Conservation (phyloP, 2,797 vertebrate genomes). For the Gymnocypris eckloni region DNA sequence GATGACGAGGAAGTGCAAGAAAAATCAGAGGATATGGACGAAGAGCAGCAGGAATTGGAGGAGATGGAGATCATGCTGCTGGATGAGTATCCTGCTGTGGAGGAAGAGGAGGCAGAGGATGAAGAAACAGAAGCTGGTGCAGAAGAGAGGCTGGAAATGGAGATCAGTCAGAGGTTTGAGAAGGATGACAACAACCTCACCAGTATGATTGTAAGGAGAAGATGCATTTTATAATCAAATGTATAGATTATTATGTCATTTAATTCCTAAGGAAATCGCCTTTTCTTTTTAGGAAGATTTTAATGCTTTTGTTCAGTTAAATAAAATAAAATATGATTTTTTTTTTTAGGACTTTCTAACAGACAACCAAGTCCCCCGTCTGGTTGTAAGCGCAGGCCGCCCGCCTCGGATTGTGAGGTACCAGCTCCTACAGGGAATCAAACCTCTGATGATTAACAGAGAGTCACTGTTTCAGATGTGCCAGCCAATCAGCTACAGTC, state of each 20-base stretch:
- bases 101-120: slow-evolving; percentile 77
- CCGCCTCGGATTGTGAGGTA: slow-evolving; percentile 76
- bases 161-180: slow-evolving; percentile 84
- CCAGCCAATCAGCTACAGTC: slow-evolving; percentile 76
- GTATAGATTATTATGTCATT: not conserved
- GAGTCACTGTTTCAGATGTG: slow-evolving; percentile 90
- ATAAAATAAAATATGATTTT: not conserved
- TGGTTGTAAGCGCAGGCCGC: slow-evolving; percentile 75
- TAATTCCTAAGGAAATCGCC: not conserved
- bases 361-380: slow-evolving; percentile 75
- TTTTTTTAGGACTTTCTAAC: slow-evolving; percentile 69
- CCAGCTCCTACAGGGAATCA: slow-evolving; percentile 78
- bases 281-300: not conserved
- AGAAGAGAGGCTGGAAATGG: slow-evolving; percentile 79
- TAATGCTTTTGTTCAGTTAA: not conserved
- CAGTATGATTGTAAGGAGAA: slow-evolving; percentile 77
- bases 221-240: no score
- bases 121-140: slow-evolving; percentile 83
- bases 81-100: slow-evolving; percentile 85
- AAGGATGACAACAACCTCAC: slow-evolving; percentile 75
- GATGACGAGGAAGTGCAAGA: slow-evolving; percentile 56
- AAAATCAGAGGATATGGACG: slow-evolving; percentile 57
- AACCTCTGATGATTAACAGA: slow-evolving; percentile 83
- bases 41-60: slow-evolving; percentile 68
- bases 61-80: slow-evolving; percentile 82